These are phyloP conservation scores for Cotesia glomerata DNA, from an alignment of 1,140 invertebrate genomes.

Conservation along the genomic window DNA sequence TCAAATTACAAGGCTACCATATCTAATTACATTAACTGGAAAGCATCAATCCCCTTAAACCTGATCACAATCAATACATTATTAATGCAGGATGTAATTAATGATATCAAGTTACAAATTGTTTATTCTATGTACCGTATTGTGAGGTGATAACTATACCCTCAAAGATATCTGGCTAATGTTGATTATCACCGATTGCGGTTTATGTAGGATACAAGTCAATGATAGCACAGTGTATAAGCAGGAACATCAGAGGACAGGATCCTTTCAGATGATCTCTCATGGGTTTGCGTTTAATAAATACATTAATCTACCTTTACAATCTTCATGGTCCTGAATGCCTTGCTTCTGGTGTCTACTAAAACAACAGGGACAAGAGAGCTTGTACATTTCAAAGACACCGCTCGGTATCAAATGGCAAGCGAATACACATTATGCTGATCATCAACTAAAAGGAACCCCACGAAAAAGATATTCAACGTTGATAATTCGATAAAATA, in stretches of 20 bases:
- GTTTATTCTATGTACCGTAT: not conserved
- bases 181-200: not conserved
- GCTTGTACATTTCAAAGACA: constrained; percentile 11
- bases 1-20: not conserved
- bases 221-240: not conserved
- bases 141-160: not conserved
- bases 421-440: not conserved
- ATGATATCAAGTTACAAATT: constrained; percentile 10
- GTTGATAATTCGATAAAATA: constrained; percentile 9
- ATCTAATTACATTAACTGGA: not conserved
- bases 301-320: constrained; percentile 36
- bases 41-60: not conserved
- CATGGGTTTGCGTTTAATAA: constrained; percentile 35
- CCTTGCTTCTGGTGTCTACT: constrained; percentile 16
- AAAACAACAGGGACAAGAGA: not conserved
- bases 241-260: too few relatives aligned
- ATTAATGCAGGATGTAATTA: not conserved
- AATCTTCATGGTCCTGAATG: constrained; percentile 31
- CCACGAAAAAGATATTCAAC: not conserved
- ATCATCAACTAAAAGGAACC: not conserved
- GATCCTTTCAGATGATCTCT: constrained; percentile 8
- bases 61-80: not conserved
- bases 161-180: not conserved
- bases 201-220: too few relatives aligned
- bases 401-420: constrained; percentile 12